Conservation (phyloP, 1,140 invertebrate species). For the Apocrypta bakeri region DNA sequence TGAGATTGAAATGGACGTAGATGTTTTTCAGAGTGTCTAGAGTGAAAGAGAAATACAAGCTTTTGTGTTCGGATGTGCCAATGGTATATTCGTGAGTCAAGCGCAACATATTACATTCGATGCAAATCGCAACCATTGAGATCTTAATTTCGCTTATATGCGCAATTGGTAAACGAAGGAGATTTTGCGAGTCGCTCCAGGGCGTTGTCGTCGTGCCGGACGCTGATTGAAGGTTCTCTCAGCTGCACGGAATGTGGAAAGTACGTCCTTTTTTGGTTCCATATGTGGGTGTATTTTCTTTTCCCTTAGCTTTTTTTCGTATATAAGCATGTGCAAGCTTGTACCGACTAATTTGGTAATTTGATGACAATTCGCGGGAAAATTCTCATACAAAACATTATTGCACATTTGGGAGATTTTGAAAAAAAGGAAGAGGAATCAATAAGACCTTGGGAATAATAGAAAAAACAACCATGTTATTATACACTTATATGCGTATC, state of each 20-base stretch:
- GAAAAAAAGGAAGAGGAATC: too few relatives aligned
- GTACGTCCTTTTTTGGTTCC: not conserved
- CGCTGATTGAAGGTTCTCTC: not conserved
- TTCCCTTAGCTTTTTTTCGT: not conserved
- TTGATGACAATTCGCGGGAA: too few relatives aligned
- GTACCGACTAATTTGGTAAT: too few relatives aligned
- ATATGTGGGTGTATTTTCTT: not conserved
- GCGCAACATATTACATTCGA: not conserved
- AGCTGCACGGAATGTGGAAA: not conserved
- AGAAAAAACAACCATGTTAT: not conserved
- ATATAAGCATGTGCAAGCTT: not conserved
- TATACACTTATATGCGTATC: not conserved
- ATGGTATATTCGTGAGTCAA: too few relatives aligned
- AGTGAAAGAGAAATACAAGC: too few relatives aligned
- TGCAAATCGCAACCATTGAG: not conserved
- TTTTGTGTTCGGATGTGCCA: too few relatives aligned
- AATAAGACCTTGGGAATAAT: too few relatives aligned
- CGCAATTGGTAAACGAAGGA: too few relatives aligned
- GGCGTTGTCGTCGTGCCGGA: not conserved
- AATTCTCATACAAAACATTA: too few relatives aligned
- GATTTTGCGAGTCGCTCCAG: not conserved
- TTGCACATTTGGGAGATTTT: too few relatives aligned
- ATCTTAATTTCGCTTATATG: not conserved
- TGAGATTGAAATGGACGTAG: too few relatives aligned
- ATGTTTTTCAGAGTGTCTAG: too few relatives aligned